Conservation (phyloP, 2,797 vertebrate genomes). For the Oreochromis mossambicus region DNA sequence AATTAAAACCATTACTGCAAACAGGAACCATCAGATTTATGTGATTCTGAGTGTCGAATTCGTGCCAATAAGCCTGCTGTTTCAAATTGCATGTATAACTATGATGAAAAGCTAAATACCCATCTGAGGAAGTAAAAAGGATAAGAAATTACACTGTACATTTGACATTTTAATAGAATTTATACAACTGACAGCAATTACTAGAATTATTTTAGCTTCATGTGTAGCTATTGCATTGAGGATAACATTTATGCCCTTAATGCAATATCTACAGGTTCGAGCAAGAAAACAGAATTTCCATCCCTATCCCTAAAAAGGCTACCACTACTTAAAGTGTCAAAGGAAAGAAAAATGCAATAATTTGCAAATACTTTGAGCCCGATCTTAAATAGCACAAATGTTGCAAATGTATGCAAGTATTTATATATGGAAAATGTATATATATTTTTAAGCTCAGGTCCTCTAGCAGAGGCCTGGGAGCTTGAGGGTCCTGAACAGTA, state of each 20-base stretch:
- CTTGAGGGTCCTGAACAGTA: not conserved
- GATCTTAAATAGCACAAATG: not conserved
- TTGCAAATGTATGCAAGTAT: not conserved
- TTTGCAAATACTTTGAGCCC: not conserved
- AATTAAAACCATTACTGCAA: slow-evolving; percentile 22
- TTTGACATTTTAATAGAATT: not conserved
- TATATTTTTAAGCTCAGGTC: not conserved
- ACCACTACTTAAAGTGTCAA: not conserved
- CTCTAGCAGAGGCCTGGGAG: not conserved
- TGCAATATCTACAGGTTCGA: not conserved
- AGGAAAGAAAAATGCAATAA: not conserved
- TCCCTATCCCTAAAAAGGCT: no score
- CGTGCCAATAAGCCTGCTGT: not conserved
- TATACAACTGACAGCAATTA: not conserved
- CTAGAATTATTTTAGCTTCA: not conserved
- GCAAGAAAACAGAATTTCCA: fast-evolving
- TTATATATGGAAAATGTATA: not conserved
- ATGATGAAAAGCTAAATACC: not conserved
- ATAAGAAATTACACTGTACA: not conserved
- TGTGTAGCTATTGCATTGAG: not conserved
- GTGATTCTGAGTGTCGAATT: not conserved
- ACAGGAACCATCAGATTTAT: slow-evolving; percentile 15
- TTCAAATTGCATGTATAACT: not conserved
- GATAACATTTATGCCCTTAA: not conserved
- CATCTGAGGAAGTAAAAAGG: not conserved